A percentile compares a stretch with the other conserved stretches of the same genome.
Evolutionary conservation across 2,888 invertebrate genomes (phyloP).

Genomic region (Hypena proboscidalis): DNA sequence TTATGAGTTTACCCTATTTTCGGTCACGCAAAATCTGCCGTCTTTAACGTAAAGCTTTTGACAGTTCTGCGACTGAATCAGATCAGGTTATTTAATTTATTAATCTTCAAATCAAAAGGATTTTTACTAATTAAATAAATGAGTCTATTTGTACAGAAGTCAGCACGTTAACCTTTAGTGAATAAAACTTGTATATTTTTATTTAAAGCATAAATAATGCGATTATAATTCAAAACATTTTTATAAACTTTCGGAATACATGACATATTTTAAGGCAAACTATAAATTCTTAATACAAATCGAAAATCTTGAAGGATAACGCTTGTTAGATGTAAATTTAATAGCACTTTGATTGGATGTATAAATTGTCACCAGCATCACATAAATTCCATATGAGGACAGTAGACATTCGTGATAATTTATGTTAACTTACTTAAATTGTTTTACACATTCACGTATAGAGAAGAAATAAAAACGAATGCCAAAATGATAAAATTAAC

Average conservation of each 20-base stretch:
- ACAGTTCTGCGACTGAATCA: slow-evolving; percentile 25
- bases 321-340: slow-evolving; percentile 7
- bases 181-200: slow-evolving; percentile 23
- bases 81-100: slow-evolving; percentile 22
- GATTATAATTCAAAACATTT: slow-evolving; percentile 16
- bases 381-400: neutral
- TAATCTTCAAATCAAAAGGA: slow-evolving; percentile 13
- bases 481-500: too few species aligned
- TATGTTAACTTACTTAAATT: too few species aligned
- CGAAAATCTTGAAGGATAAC: slow-evolving; percentile 4
- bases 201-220: slow-evolving; percentile 24
- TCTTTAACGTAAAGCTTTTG: slow-evolving; percentile 31
- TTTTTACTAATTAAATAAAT: slow-evolving; percentile 23
- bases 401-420: too few species aligned
- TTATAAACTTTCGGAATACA: too few species aligned
- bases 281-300: slow-evolving; percentile 6
- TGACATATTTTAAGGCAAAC: neutral
- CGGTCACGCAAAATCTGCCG: slow-evolving; percentile 40
- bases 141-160: slow-evolving; percentile 24
- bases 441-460: too few species aligned
- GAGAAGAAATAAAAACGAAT: too few species aligned
- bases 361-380: slow-evolving; percentile 2
- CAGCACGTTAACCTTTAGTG: slow-evolving; percentile 20
- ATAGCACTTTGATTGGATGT: slow-evolving; percentile 4
- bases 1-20: slow-evolving; percentile 43